Evolutionary conservation across 2,113 vertebrate species (phyloP).

Genomic region (Rhagologus leucostigma): DNA sequence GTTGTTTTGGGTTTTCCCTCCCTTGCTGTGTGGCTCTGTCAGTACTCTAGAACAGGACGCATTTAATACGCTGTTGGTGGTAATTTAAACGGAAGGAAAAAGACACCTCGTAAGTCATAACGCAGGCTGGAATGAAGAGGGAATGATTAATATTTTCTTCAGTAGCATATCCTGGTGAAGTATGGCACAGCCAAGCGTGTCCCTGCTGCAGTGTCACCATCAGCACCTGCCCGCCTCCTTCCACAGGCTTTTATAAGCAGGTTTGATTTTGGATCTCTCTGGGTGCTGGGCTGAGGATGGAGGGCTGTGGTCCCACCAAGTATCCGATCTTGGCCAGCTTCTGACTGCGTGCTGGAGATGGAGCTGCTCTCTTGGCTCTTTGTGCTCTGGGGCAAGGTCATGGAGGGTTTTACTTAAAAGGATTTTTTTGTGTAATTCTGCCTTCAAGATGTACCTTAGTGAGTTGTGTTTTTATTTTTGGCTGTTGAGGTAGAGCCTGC

Average conservation of each 20-base stretch:
- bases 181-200: background rate
- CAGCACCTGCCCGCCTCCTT: background rate
- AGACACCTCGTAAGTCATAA: background rate
- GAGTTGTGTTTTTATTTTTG: background rate
- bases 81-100: constrained; percentile 6
- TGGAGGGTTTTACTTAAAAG: background rate
- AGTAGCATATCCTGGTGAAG: background rate
- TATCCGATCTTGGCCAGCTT: background rate
- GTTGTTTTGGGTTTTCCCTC: background rate
- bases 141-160: constrained; percentile 23
- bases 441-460: background rate
- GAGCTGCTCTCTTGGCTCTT: background rate
- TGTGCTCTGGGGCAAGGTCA: background rate
- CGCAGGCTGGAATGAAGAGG: background rate
- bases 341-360: background rate
- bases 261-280: background rate
- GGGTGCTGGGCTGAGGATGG: background rate
- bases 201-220: background rate
- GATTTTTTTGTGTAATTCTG: background rate
- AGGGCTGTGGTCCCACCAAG: background rate
- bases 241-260: background rate
- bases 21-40: background rate
- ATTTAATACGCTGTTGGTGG: background rate
- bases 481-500: background rate
- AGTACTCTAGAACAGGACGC: background rate